Base-by-base conservation (phyloP, 2,797 vertebrate species). In the Hafferia zeledoni region DNA sequence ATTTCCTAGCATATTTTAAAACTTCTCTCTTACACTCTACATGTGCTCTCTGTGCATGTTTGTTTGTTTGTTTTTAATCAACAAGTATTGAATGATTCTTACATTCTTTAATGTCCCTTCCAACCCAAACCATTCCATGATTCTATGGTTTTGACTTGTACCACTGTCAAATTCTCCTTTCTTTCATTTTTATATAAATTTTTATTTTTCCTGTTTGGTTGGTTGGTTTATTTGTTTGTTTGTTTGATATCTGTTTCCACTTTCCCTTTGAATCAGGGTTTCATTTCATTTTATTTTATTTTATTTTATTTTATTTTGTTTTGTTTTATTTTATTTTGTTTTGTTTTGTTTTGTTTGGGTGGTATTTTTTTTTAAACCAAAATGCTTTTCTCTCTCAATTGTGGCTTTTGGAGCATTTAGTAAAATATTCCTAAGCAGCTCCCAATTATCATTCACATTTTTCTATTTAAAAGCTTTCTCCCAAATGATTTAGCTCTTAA, bases 401-500 rank as follows among this genome's bases (percentile, higher is more conserved):
- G 88, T 80, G 92, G 84, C 35, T 95, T 95, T 74, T 64, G 41
- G 33, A 72, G 24, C 8, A 4, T 87, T 93, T 83, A 47, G 68
- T 87, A 94, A 94, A 92, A 89, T 87, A 84, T 78, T 90, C 67
- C 39, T 78, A 90, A 72, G 46, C 76, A 92, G 92, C 47, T 95
- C 82, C 67, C 84, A 96, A 91, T 95, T 96, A 91, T 78, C 57
- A 68, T 78, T 95, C 91, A 89, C 47, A 95, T 92, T 96, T 96
- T 95, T 90, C 83, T 83, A 64, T 85, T 95, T 93, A 89, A 90
- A 83, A 74, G 17, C n/a, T 83, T 93, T 96, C 86, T 46, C 90
- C 87, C 84, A 80, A 67, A 77, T 81, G 92, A 92, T 85, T 93
- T 75, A 57, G 81, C 35, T 89, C 68, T 83, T 94, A 92, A 93